Evolutionary conservation across 2,113 vertebrate genomes (phyloP).

Genomic region (Collichthys lucidus): DNA sequence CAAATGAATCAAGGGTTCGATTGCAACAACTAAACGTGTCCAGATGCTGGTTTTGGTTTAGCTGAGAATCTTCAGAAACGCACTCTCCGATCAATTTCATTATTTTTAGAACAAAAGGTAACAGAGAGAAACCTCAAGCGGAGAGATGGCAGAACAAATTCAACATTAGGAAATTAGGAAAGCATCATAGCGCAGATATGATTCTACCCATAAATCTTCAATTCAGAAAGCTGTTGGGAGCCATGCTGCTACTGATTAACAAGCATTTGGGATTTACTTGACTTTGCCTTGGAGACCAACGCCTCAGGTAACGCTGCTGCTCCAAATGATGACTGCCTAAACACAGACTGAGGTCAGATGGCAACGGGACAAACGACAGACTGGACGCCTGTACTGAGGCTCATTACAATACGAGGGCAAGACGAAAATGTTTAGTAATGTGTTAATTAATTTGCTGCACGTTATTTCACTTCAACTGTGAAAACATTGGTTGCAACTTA

Average conservation of each 20-base stretch:
- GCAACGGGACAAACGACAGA: background rate
- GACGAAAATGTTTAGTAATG: background rate
- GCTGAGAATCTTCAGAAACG: background rate
- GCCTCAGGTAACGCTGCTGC: background rate
- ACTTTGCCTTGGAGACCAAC: background rate
- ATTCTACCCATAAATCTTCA: background rate
- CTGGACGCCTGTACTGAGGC: background rate
- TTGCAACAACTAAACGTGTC: background rate
- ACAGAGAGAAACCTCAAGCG: conserved; percentile 2
- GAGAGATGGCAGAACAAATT: background rate
- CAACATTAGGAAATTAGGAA: too few species aligned
- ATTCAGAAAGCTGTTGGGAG: background rate
- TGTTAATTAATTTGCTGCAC: background rate
- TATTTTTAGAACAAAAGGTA: conserved; percentile 1
- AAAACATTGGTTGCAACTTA: background rate
- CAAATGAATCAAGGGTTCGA: background rate
- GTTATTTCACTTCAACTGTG: too few species aligned
- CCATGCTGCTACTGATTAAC: background rate
- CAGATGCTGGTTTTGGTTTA: background rate
- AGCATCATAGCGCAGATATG: background rate
- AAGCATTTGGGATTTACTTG: background rate
- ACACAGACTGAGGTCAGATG: background rate
- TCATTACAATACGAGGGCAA: too few species aligned
- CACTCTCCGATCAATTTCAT: background rate
- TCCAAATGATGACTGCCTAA: background rate